Percentiles rank a stretch among this genome's conserved stretches.
Conservation (phyloP, 2,113 vertebrate genomes). For the chimpanzee (Pan troglodytes) region NHGRI_mPanTro3-v2.1_pri NC_072412.2:84581001-84581500, state of each 20-base stretch:
- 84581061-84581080: not conserved
- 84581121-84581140: not conserved
- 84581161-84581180: not conserved
- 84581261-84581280: too few species aligned
- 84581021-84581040: not conserved
- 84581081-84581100: not conserved
- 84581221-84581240: not conserved
- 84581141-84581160: not conserved
- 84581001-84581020: too few species aligned
- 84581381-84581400: not conserved
- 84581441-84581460: not conserved
- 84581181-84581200: too few species aligned
- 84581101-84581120: not conserved
- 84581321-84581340: not conserved
- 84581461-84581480: not conserved
- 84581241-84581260: not conserved
- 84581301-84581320: not conserved
- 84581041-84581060: not conserved
- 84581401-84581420: not conserved
- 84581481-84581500: not conserved
- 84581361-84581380: not conserved
- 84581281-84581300: too few species aligned
- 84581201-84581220: not conserved
- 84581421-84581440: not conserved
- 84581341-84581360: not conserved